phyloP scores from a whole-genome alignment of 2,797 vertebrate genomes.

The Kryptolebias ocellatus region DNA sequence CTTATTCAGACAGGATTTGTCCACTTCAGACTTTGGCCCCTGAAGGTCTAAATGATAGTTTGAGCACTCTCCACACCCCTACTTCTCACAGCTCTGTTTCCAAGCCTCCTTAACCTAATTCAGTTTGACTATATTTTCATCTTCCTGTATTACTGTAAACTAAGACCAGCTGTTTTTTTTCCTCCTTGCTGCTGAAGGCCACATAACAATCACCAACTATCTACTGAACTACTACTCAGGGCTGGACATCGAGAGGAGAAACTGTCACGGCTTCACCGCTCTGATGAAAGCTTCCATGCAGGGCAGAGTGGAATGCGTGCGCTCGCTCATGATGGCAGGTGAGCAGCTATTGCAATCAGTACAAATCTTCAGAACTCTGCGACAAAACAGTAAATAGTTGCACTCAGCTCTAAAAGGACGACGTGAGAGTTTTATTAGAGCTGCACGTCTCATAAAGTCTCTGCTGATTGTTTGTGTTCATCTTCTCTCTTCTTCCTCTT shows the following conservation, averaged over 20 bases:
- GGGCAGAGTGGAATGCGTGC: conserved; percentile 90
- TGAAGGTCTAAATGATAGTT: no score
- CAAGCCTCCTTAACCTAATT: no score
- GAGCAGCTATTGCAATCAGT: conserved; percentile 13
- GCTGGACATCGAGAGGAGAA: conserved; percentile 92
- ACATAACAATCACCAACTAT: conserved; percentile 93
- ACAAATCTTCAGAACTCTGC: background rate
- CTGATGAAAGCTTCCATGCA: conserved; percentile 98
- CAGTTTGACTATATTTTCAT: no score
- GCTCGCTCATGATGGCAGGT: conserved; percentile 95
- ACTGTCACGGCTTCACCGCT: conserved; percentile 91
- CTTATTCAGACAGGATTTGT: no score
- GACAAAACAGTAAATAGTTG: background rate
- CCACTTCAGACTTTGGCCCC: no score
- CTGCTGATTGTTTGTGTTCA: no score
- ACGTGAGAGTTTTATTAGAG: background rate
- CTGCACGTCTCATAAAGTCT: no score
- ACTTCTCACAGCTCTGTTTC: no score
- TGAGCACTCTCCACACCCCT: no score
- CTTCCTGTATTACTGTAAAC: no score
- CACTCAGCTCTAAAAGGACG: background rate
- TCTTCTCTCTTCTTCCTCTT: background rate
- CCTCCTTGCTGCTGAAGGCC: conserved; percentile 78
- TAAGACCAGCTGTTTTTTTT: background rate
- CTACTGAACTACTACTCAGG: conserved; percentile 93